These are phyloP conservation scores for Isurus oxyrinchus DNA, from an alignment of 2,113 vertebrate species.

Conservation along the genomic window DNA sequence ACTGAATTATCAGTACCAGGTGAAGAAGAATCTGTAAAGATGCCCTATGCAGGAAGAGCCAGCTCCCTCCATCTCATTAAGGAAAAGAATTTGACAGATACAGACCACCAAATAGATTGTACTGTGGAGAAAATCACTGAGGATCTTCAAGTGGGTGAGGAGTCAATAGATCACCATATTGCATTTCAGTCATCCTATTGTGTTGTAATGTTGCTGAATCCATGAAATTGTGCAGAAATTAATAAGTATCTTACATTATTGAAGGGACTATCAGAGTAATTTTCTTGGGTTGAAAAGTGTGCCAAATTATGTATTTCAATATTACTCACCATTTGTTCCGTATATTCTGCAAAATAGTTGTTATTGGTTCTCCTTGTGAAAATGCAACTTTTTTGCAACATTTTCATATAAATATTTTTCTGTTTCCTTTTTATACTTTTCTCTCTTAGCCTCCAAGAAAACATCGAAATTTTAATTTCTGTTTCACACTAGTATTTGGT, in stretches of 20 bases:
- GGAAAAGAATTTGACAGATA: not conserved
- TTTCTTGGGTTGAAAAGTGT: not conserved
- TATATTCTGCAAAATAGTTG: not conserved
- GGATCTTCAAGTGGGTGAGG: not conserved
- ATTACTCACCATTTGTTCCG: not conserved
- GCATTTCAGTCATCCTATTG: not conserved
- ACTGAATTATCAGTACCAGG: not conserved
- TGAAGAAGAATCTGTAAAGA: not conserved
- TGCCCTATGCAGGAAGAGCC: not conserved
- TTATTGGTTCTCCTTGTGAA: not conserved
- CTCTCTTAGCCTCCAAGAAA: not conserved
- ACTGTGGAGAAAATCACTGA: too few relatives aligned
- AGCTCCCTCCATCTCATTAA: not conserved
- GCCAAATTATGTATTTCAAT: not conserved
- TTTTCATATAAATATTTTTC: not conserved
- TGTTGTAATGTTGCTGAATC: not conserved
- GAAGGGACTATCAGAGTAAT: not conserved
- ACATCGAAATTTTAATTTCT: not conserved
- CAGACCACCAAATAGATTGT: not conserved
- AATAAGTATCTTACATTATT: not conserved
- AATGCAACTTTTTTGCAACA: not conserved
- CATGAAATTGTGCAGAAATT: not conserved
- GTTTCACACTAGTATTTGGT: not conserved
- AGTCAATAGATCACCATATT: not conserved
- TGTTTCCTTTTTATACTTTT: not conserved